Evolutionary conservation across 2,113 vertebrate species (phyloP), one percentile per base, ranked within the genome.

Genomic region (Bucco capensis): DNA sequence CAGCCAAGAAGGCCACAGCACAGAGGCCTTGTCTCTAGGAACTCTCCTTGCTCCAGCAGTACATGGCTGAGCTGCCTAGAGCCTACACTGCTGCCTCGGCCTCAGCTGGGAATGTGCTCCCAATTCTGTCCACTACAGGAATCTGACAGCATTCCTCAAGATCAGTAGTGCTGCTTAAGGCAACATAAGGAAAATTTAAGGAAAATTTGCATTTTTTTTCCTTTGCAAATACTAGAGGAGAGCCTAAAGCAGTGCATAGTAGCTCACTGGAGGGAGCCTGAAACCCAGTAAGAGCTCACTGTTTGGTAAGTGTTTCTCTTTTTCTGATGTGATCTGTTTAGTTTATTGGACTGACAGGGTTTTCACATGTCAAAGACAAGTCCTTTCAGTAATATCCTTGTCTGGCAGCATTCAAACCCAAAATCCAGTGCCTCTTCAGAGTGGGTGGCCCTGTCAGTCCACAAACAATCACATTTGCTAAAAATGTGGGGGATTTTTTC

Each of bases 11-110:
- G 30, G 28, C 49, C 67, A 61, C 3, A 24, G 62, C 57, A 19
- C 0, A 14, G 27, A 28, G 30, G 49, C 31, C 49, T 72, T 1
- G 0, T 37, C 47, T 53, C 1, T 8, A 33, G 1, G 22, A 18
- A 13, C 56, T 60, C 60, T 73, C n/a, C 64, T 62, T 54, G 5
- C 67, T 31, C 0, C 0, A 31, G 54, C 28, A 65, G 35, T 22
- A 16, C 9, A 1, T 0, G 0, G 27, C 22, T 33, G 21, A 9
- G 3, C 31, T 46, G 66, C 65, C 56, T 40, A 10, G 56, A 44
- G 61, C 76, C 19, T 56, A 4, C 37, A 12, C 33, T 1, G 0
- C 57, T 61, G 47, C 40, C 60, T 51, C 2, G 0, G 37, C 12
- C n/a, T 44, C 5, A 1, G 21, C 60, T 22, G 31, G 38, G 38